Conservation (phyloP, 2,888 invertebrate genomes). For the Yponomeuta cagnagella region DNA sequence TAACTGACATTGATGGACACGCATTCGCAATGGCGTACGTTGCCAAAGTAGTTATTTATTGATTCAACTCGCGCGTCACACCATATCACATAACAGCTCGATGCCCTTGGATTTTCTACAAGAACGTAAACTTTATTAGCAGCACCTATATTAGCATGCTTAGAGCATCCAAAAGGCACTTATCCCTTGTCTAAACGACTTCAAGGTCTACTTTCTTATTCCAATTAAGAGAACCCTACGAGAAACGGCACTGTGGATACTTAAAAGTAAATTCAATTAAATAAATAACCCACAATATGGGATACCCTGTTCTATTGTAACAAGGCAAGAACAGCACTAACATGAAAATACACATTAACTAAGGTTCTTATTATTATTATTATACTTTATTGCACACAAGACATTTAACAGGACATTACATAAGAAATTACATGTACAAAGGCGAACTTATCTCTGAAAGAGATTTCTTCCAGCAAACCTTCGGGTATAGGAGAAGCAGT, state of each 20-base stretch:
- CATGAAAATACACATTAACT: too few species aligned
- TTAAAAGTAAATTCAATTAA: background rate
- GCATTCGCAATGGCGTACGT: background rate
- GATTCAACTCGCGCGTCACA: background rate
- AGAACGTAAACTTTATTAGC: background rate
- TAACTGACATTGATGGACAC: background rate
- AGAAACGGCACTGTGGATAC: background rate
- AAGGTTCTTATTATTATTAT: too few species aligned
- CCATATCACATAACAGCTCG: background rate
- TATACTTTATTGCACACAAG: too few species aligned
- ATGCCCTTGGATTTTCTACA: background rate
- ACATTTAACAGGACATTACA: too few species aligned
- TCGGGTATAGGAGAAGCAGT: too few species aligned
- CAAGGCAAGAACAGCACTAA: too few species aligned
- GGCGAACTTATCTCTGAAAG: too few species aligned
- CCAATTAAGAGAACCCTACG: background rate
- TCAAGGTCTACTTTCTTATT: constrained; percentile 4
- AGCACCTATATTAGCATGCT: constrained; percentile 3
- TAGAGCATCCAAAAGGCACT: background rate
- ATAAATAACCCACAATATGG: background rate
- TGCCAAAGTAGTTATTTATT: background rate
- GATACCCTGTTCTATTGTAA: too few species aligned
- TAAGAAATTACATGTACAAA: too few species aligned
- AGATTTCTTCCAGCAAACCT: too few species aligned
- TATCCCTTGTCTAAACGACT: background rate